phyloP scores from a whole-genome alignment of 2,797 vertebrate genomes.

The Coluber constrictor region DNA sequence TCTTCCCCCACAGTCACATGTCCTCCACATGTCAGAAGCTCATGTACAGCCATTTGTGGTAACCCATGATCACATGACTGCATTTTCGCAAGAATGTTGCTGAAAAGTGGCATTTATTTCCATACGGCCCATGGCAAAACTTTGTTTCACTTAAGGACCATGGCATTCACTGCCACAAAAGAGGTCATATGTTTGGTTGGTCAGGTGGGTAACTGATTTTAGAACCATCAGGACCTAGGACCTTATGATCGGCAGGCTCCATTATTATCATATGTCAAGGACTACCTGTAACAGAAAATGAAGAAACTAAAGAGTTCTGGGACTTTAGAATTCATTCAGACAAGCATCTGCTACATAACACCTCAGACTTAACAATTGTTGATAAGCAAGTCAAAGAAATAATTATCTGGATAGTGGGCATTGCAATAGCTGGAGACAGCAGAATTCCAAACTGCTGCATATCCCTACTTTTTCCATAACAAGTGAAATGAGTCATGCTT shows the following conservation, averaged over 20 bases:
- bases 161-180: not conserved
- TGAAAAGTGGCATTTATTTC: not conserved
- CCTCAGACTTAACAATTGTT: not conserved
- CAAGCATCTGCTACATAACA: not conserved
- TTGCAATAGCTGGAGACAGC: not conserved
- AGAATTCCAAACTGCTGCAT: not conserved
- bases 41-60: not conserved
- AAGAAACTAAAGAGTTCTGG: too few species aligned
- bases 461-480: not conserved
- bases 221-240: too few species aligned
- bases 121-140: not conserved
- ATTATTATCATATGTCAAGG: too few species aligned
- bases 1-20: not conserved
- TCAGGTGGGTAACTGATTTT: too few species aligned
- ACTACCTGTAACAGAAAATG: too few species aligned
- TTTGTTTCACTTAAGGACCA: not conserved
- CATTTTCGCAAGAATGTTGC: not conserved
- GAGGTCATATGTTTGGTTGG: too few species aligned
- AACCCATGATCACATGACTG: not conserved
- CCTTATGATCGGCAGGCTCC: too few species aligned
- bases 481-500: not conserved
- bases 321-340: not conserved
- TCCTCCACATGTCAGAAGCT: not conserved
- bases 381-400: not conserved
- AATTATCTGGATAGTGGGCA: not conserved